Conservation (phyloP, 2,888 invertebrate genomes). For the Trachelus troglodyta region DNA sequence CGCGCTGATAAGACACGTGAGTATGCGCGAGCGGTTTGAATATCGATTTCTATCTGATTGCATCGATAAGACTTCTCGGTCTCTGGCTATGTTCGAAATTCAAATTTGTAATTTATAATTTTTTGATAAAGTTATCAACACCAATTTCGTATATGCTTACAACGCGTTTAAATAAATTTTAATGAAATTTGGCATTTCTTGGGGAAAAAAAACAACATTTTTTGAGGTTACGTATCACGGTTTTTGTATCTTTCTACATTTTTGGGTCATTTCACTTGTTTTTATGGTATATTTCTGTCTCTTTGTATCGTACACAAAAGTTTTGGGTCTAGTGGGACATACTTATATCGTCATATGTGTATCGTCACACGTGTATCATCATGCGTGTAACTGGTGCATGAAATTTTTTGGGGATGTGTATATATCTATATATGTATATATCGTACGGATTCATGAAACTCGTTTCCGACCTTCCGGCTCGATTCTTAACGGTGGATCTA, state of each 20-base stretch:
- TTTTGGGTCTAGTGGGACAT: background rate
- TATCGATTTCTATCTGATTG: background rate
- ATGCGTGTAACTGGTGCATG: background rate
- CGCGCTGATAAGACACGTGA: background rate
- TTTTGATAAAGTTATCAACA: background rate
- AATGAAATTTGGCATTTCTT: background rate
- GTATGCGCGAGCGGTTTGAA: background rate
- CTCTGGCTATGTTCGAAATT: background rate
- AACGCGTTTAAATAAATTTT: too few relatives aligned
- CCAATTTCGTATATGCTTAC: background rate
- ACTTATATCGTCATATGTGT: background rate
- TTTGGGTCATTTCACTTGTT: background rate
- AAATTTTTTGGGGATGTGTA: background rate
- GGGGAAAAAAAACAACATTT: background rate
- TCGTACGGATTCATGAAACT: constrained; percentile 22
- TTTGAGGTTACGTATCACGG: background rate
- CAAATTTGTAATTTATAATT: background rate
- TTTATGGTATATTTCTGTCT: too few relatives aligned
- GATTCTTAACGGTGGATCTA: constrained; percentile 24
- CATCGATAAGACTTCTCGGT: background rate
- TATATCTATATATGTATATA: background rate
- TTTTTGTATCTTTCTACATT: background rate
- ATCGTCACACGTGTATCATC: background rate
- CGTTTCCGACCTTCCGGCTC: constrained; percentile 19
- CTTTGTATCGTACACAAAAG: too few relatives aligned